Base-by-base conservation (phyloP, 2,113 vertebrate species). In the Limnothrissa miodon region DNA sequence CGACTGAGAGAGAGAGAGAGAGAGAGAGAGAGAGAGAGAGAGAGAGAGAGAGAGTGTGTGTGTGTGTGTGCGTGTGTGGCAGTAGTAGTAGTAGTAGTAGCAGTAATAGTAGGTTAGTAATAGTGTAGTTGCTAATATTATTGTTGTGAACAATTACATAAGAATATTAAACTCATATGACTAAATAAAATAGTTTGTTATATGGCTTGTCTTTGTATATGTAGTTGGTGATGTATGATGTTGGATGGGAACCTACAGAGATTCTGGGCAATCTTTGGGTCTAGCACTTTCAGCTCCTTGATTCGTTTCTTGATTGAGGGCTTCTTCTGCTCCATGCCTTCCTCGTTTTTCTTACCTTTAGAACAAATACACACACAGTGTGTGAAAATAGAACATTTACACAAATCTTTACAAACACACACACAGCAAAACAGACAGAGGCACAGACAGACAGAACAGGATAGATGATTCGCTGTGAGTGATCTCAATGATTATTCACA, bases 251-350 rank as follows among this genome's bases (percentile, higher is more conserved):
- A 97, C 98, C 96, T 93, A 99, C 98, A 99, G 42, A 99, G 94
- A 91, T 99, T 99, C 92, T 99, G 98, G 8, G 98, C 97, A 89
- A 97, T 96, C 94, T 98, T 99, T 21, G 97, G 93, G 90, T 99
- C 97, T 45, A 99, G 93, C 89, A 99, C 96, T 92, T 99, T 99
- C 80, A 99, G 95, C 91, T 96, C 96, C 90, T 98, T 99, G 89
- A 99, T 97, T 93, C 94, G 94, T 90, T 97, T 99, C 92, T 98
- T 99, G 89, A 97, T 93, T 39, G 89, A 91, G 5, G 25, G 66
- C 93, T 95, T 97, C 87, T 95, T 97, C 84, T 97, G 96, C 86
- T 98, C 97, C 85, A 94, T 88, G 86, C 96, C 95, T 0, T 97
- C 95, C 11, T 96, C 96, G 84, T 96, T 94, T 91, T 92, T 96